phyloP scores from a whole-genome alignment of 1,140 invertebrate species.

The Samia ricini region DNA sequence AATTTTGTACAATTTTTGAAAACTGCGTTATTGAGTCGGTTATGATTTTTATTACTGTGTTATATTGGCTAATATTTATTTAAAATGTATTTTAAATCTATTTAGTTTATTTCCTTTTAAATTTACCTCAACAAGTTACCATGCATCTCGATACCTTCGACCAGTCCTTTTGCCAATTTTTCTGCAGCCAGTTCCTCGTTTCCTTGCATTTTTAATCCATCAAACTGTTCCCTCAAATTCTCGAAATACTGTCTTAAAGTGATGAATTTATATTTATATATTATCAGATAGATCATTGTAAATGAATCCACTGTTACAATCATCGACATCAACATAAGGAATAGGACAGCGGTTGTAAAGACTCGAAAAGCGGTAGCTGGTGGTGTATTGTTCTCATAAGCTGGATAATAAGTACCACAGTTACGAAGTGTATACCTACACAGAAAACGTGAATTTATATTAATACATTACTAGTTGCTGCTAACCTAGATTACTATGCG shows the following conservation, averaged over 20 bases:
- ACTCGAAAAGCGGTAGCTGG: conserved; percentile 39
- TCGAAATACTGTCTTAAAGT: conserved; percentile 57
- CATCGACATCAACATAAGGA: conserved; percentile 48
- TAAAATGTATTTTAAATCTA: too few relatives aligned
- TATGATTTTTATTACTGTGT: too few relatives aligned
- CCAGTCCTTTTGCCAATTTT: conserved; percentile 41
- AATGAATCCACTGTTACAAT: conserved; percentile 50
- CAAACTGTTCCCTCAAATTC: conserved; percentile 38
- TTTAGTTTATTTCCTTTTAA: background rate
- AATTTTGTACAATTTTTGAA: too few relatives aligned
- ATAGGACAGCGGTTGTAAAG: conserved; percentile 40
- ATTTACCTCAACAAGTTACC: conserved; percentile 49
- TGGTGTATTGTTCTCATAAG: conserved; percentile 39
- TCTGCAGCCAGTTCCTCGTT: conserved; percentile 32
- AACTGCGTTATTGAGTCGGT: too few relatives aligned
- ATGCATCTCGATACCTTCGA: conserved; percentile 62
- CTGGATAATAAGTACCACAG: conserved; percentile 58
- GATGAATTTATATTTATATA: conserved; percentile 65
- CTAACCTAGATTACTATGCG: too few relatives aligned
- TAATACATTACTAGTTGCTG: too few relatives aligned
- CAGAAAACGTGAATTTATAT: background rate
- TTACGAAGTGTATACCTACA: conserved; percentile 60
- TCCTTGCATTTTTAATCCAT: conserved; percentile 24
- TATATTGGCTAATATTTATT: too few relatives aligned
- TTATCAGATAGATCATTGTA: conserved; percentile 52